A percentile compares a stretch with the other conserved stretches of the same genome.
Conservation (phyloP, 2,888 invertebrate species). For the Syrphus vitripennis region DNA sequence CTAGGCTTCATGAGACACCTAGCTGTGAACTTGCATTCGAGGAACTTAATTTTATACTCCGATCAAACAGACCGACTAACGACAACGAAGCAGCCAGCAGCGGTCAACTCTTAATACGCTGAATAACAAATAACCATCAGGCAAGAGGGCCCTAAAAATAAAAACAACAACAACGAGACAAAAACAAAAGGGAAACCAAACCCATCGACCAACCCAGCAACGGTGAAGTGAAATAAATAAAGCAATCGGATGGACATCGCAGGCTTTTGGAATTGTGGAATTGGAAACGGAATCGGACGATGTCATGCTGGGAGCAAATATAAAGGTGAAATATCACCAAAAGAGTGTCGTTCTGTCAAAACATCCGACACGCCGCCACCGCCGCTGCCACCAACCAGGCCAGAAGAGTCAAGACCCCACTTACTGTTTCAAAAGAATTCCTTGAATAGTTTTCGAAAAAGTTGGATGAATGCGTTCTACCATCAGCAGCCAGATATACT, state of each 20-base stretch:
- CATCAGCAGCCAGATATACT: neutral
- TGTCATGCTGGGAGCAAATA: slow-evolving; percentile 66
- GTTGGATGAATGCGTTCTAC: slow-evolving; percentile 16
- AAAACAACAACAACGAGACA: slow-evolving; percentile 1
- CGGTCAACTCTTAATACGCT: neutral
- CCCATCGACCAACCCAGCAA: slow-evolving; percentile 22
- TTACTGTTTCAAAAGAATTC: slow-evolving; percentile 66
- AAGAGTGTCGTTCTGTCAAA: slow-evolving; percentile 71
- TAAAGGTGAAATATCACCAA: slow-evolving; percentile 69
- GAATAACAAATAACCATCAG: slow-evolving; percentile 54
- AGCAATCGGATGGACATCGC: slow-evolving; percentile 63
- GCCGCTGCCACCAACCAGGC: neutral
- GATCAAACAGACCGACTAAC: slow-evolving; percentile 58
- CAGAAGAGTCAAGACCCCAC: slow-evolving; percentile 45
- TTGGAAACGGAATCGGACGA: slow-evolving; percentile 21
- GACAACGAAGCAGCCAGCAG: neutral
- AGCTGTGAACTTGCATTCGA: slow-evolving; percentile 65
- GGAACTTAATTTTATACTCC: slow-evolving; percentile 62
- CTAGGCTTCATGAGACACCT: slow-evolving; percentile 57
- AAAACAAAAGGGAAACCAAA: slow-evolving; percentile 27
- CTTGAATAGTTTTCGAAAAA: slow-evolving; percentile 64
- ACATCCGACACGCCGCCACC: slow-evolving; percentile 60
- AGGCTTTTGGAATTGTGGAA: slow-evolving; percentile 2
- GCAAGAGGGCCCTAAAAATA: neutral
- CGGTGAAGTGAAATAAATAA: slow-evolving; percentile 66